Percentiles rank a stretch among this genome's conserved stretches.
Evolutionary conservation across 2,113 vertebrate genomes (phyloP).

Genomic region (Calyptommatus sinebrachiatus): DNA sequence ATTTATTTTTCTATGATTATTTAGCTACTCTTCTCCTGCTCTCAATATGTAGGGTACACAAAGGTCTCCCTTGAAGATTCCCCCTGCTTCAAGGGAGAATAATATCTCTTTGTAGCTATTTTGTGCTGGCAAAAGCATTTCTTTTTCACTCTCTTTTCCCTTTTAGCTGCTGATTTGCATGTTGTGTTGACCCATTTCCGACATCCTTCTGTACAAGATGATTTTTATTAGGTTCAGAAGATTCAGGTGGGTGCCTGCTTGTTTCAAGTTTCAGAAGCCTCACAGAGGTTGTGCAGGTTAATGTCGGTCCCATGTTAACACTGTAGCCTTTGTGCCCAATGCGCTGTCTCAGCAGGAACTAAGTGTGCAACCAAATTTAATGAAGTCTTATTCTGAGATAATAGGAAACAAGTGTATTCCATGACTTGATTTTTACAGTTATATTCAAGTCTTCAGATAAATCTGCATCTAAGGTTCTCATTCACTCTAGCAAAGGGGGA

Average conservation of each 20-base stretch:
- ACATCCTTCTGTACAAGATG: accelerated
- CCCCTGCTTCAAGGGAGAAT: neutral
- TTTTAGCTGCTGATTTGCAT: neutral
- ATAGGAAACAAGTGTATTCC: constrained; percentile 21
- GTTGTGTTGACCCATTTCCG: neutral
- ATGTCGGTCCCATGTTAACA: neutral
- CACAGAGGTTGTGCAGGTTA: neutral
- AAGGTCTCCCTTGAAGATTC: neutral
- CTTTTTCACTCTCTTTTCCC: neutral
- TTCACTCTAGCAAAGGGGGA: neutral
- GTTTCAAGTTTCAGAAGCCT: neutral
- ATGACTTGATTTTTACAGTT: neutral
- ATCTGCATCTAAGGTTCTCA: neutral
- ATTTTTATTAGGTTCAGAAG: neutral
- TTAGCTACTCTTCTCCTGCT: neutral
- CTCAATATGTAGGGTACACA: neutral
- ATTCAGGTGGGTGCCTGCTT: neutral
- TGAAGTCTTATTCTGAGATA: constrained; percentile 3
- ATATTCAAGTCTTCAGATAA: constrained; percentile 14
- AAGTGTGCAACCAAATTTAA: neutral
- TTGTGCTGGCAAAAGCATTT: neutral
- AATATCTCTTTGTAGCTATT: constrained; percentile 4
- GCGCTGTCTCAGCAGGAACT: neutral
- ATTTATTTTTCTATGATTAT: neutral
- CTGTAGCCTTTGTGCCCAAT: neutral